Base-by-base conservation (phyloP, 2,888 invertebrate species). In the Leistus spinibarbis region DNA sequence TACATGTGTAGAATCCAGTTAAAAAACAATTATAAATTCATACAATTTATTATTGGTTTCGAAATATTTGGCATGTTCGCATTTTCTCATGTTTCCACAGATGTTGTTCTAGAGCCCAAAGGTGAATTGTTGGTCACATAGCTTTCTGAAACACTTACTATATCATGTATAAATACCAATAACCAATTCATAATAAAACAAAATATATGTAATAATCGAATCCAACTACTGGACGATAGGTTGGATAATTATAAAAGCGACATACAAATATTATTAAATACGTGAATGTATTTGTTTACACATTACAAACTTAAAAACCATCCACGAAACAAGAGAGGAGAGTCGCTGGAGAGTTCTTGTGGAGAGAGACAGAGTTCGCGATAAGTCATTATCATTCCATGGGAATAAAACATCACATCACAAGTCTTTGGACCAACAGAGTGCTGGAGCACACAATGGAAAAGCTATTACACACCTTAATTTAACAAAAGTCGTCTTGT, bases 381-480 rank as follows among this genome's bases (percentile, higher is more conserved):
- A 27, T 17, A 62, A 67, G 73, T 67, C 62, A 73, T 73, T 73
- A 73, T 67, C 60, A 73, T 73, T 67, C 67, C 67, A 73, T 73
- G 73, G 67, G 73, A 73, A 73, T 60, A 67, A 67, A 71, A 40
- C 40, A 40, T 40, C 10, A 40, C 40, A n/a, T n/a, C n/a, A 40
- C 40, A 40, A 13, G 40, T 40, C 40, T 40, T 10, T 57, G 57
- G 17, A 57, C 20, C 17, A 20, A 57, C 7, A 64, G 24, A 20
- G 62, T 65, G 56, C 72, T 69, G 74, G 69, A 69, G 75, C 77
- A 76, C 75, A 77, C 78, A 78, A 77, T 71, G 77, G n/a, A 79
- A 79, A 80, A 78, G 78, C 80, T 78, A 80, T 80, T 79, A 82
- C 80, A 80, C 79, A 80, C 80, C 79, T 80, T 79, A 79, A 80